Base-by-base conservation (phyloP, 2,888 invertebrate genomes). In the Cheilosia vernalis region DNA sequence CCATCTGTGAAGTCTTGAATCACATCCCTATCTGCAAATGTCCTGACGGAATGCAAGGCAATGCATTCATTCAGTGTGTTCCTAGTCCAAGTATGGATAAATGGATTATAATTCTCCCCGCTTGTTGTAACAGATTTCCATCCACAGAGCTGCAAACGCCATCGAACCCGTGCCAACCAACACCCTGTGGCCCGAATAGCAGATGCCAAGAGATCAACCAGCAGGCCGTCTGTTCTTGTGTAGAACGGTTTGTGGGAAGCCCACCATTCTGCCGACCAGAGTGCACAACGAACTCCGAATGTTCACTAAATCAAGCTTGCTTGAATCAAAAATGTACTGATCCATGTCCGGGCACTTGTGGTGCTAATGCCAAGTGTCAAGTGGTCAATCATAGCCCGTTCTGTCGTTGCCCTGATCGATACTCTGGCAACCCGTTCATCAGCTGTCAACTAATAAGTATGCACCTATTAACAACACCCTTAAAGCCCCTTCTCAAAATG, bases 381-480 rank as follows among this genome's bases (percentile, higher is more conserved):
- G 95, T 96, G n/a, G 94, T 95, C 4, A 95, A 95, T 88, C 96
- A 96, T 89, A 94, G 94, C 88, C 96, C 96, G 9, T 94, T 95
- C 88, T 96, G 96, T 89, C 94, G 93, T 55, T 96, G 96, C 89
- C 93, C 94, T 63, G 91, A 91, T 7, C 93, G 93, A 13, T 94
- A 93, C 88, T 93, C 95, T 1, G 95, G 95, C 82, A 95, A 95
- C 92, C 95, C 95, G 61, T 95, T 95, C 89, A 92, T 93, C 60
- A 93, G 94, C 89, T 95, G 95, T 88, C 93, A 93, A 78, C 92
- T 90, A 87, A 92, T 93, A 88, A 93, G 94, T 94, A 83, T 70
- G 74, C 30, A 13, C 4, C 44, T 96, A 94, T 55, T 93, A 92
- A 27, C 9, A 7, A 7, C 10, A 1, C 24, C 40, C 37, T 6